phyloP scores from a whole-genome alignment of 2,797 vertebrate genomes.

The Mormyrus hasselquistii region DNA sequence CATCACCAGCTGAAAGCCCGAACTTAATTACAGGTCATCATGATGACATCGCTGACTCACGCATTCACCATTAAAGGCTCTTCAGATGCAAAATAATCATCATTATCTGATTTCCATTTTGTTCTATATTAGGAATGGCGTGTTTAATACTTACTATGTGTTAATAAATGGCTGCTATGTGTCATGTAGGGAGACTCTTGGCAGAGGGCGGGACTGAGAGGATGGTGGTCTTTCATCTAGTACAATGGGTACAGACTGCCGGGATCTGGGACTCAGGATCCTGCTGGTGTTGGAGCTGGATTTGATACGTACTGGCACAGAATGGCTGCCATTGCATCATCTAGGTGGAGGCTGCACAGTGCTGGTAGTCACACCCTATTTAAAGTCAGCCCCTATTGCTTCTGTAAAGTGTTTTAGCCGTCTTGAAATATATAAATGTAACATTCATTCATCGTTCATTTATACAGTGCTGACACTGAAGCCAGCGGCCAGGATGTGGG shows the following conservation, averaged over 20 bases:
- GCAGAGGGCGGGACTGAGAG: background rate
- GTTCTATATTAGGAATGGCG: background rate
- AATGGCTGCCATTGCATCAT: background rate
- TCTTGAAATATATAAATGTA: background rate
- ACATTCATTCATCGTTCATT: background rate
- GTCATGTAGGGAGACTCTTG: background rate
- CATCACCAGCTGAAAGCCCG: background rate
- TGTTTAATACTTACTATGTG: background rate
- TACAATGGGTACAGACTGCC: background rate
- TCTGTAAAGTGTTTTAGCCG: background rate
- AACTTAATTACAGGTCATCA: background rate
- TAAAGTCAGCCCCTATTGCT: background rate
- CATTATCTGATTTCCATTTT: background rate
- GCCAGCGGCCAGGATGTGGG: background rate
- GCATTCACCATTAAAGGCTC: background rate
- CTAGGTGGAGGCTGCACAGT: background rate
- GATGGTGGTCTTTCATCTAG: background rate
- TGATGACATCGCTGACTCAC: background rate
- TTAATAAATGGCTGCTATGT: background rate
- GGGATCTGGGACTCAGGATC: background rate
- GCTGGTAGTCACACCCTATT: background rate
- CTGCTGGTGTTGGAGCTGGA: background rate
- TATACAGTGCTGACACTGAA: background rate
- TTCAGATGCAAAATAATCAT: background rate
- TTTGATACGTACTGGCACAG: background rate